Evolutionary conservation across 2,797 vertebrate genomes (phyloP), one percentile per base, ranked within the genome.

Genomic region (Tachyglossus aculeatus): DNA sequence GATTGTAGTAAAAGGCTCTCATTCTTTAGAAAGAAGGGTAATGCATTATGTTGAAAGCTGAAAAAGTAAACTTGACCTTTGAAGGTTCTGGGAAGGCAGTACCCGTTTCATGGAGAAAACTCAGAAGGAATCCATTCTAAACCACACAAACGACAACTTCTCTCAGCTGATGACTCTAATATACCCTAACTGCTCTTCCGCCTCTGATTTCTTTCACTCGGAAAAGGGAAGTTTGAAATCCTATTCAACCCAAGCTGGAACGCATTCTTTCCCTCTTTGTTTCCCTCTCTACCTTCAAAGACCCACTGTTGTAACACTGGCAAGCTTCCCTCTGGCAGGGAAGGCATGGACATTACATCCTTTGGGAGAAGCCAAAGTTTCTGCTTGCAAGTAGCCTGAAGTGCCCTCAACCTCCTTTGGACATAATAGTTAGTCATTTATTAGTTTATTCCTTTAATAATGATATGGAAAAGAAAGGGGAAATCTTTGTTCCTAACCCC

Each of bases 1-100:
- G 70, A 53, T 82, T 86, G 80, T 58, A 45, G 36, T 77, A 81
- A 77, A 73, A 70, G 71, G 67, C 57, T 77, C 75, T 80, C 67
- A 51, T 21, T 78, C 48, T 74, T 84, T 32, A 74, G 58, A 51
- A 51, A 68, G 57, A 69, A 69, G 54, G 59, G 55, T 65, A 74
- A 72, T 77, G 15, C 2, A 59, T 84, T 67, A 67, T n/a, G 65
- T 55, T 37, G 54, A 51, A 84, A 78, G 51, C 47, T 74, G 54
- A 71, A 71, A 29, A 48, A 74, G 21, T 78, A 80, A 75, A 74
- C 62, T 45, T 58, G 74, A 53, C 64, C 87, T 81, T 83, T 66
- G 52, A 51, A 34, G 65, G 81, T 84, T 74, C 56, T 67, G 58
- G 53, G 24, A 83, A 71, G 77, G 72, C 40, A 24, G 71, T 39